Base-by-base conservation (phyloP, 2,888 invertebrate species). In the Itoplectis maculator region DNA sequence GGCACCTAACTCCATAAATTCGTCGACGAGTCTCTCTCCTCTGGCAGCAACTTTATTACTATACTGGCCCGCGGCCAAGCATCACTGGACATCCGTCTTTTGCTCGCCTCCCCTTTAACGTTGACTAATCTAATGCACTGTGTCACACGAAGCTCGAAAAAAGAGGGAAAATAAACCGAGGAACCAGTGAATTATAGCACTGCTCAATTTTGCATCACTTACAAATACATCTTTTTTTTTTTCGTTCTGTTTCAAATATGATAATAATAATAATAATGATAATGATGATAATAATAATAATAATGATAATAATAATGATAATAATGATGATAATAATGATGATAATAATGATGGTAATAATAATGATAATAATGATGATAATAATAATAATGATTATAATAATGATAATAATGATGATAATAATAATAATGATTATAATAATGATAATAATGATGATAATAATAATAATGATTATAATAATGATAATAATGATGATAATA, bases 1-100 rank as follows among this genome's bases (percentile, higher is more conserved):
- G 61, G 47, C 73, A 47, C 73, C 8, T 35, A 18, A 37, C 61
- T 73, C 61, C 49, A 61, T 73, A 73, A 73, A 73, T 73, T 73
- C 61, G 73, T 73, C 61, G 73, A 59, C 61, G 37, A n/a, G n/a
- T n/a, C 29, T 29, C 15, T 61, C 13, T 47, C 47, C 37, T 49
- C 35, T 61, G 35, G 61, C 49, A 47, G 61, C 8, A 49, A 61
- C 47, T 47, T 61, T 73, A 61, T 59, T 61, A 45, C 45, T 29
- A 13, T 35, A 35, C 49, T 73, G 73, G 73, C 35, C 47, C 35
- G 18, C 35, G 0, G 73, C 73, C 73, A 73, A 49, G n/a, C 15
- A 49, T 61, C 61, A 49, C 35, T 49, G 47, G 49, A 47, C 61
- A 73, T 73, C 61, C 61, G 49, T 73, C 73, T 61, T 73, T 73